Evolutionary conservation across 1,140 invertebrate genomes (phyloP), one percentile per base, ranked within the genome.

Genomic region (Cydia fagiglandana): DNA sequence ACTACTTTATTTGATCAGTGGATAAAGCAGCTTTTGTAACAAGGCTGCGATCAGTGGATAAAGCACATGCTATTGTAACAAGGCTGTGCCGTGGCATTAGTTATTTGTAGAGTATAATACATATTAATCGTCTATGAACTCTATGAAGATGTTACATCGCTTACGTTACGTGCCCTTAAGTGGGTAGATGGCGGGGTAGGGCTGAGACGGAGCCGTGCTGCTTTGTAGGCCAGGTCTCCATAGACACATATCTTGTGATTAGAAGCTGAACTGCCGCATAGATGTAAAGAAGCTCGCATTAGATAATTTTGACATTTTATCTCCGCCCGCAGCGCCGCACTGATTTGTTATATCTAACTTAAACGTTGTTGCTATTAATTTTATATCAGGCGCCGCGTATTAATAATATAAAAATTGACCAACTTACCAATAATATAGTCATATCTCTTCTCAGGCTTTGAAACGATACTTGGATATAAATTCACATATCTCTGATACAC

Each of bases 381-480:
- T 74, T 66, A 34, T 12, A 9, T 30, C 38, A 78, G 68, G 77
- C 74, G 74, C 47, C 34, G 17, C 50, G 7, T 28, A 28, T 30
- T 30, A 73, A 28, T 45, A 4, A n/a, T n/a, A n/a, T n/a, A n/a
- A n/a, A n/a, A n/a, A n/a, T 45, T 13, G 12, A 47, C 45, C 13
- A 4, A 84, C 91, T 88, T 81, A 93, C 91, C 91, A 70, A 93
- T 88, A 76, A 93, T 91, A 77, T 92, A 93, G 80, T 93, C 91
- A 78, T 93, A 93, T 83, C 87, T 81, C 47, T 88, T 88, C 10
- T 85, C 83, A 0, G 88, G 87, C 30, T 87, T 90, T 6, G 68
- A 61, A 24, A 92, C 76, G 70, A 92, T 79, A 80, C 91, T 92
- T 2, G 79, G 80, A 53, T 91, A 86, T 6, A 68, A 81, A 78